phyloP scores from a whole-genome alignment of 2,113 vertebrate genomes.

The Manacus vitellinus region DNA sequence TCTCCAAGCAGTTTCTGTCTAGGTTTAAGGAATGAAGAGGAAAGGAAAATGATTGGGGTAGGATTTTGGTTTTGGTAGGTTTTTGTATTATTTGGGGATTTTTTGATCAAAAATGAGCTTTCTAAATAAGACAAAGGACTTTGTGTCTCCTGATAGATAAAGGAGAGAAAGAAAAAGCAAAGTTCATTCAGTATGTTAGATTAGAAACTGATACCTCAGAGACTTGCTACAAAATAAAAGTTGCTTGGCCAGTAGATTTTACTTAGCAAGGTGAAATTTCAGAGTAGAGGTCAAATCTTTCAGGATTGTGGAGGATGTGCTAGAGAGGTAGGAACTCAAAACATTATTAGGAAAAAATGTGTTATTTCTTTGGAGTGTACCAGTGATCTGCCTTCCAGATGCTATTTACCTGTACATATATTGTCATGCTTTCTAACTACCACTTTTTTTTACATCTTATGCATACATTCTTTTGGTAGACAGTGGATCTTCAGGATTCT shows the following conservation, averaged over 20 bases:
- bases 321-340: background rate
- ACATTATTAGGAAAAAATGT: background rate
- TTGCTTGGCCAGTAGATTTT: conserved; percentile 2
- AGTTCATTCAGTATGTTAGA: background rate
- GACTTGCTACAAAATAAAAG: background rate
- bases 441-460: background rate
- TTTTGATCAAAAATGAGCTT: background rate
- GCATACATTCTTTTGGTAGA: background rate
- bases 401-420: background rate
- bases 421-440: background rate
- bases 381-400: background rate
- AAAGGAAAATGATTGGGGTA: background rate
- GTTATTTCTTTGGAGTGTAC: background rate
- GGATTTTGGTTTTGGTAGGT: background rate
- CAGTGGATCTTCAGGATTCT: background rate
- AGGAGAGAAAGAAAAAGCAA: background rate
- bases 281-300: background rate
- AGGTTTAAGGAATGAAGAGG: background rate
- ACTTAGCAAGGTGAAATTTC: background rate
- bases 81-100: background rate
- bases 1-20: background rate
- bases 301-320: background rate
- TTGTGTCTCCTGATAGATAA: background rate
- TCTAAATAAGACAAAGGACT: background rate
- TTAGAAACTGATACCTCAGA: conserved; percentile 2